Evolutionary conservation across 2,113 vertebrate genomes (phyloP), one percentile per base, ranked within the genome.

Genomic region (Ailurus styani): DNA sequence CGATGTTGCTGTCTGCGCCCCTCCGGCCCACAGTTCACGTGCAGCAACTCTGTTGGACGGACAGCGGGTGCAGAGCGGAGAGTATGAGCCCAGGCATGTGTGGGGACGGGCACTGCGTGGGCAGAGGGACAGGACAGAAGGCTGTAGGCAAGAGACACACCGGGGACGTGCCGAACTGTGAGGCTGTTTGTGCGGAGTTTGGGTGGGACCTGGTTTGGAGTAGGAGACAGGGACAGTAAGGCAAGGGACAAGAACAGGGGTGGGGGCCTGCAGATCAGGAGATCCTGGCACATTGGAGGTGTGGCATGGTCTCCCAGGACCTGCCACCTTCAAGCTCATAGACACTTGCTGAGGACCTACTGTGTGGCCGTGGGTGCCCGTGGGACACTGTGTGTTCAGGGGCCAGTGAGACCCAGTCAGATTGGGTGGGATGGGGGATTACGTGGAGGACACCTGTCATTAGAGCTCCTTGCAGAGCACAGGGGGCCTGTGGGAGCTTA

Each of bases 221-320:
- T 13, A 47, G 54, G 31, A 34, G 31, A 7, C 15, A 1, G 45
- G 20, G 60, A 18, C 3, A 7, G 13, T 12, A 34, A 23, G n/a
- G 42, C 18, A 13, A 17, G 37, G 70, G 70, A 42, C 6, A 7
- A 27, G 42, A 15, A 29, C n/a, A 21, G 47, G 6, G 17, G 5
- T 4, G 57, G 13, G 1, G 13, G 18, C 7, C 60, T 31, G 60
- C 12, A 14, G 60, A 20, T 6, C 7, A 2, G 54, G 54, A 7
- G 54, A 7, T 1, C 31, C 11, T 2, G 45, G 17, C 0, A 20
- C 29, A 1, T 3, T 12, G 60, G 45, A 6, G 14, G 6, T 37
- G 3, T 1, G 47, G 73, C 14, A 6, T 9, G 9, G 75, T n/a
- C 54, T 73, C 79, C 27, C 13, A n/a, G 79, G n/a, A 54, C 25